Percentiles rank a stretch among this genome's conserved stretches.
Evolutionary conservation across 2,113 vertebrate genomes (phyloP).

Genomic region (Bubalus kerabau): DNA sequence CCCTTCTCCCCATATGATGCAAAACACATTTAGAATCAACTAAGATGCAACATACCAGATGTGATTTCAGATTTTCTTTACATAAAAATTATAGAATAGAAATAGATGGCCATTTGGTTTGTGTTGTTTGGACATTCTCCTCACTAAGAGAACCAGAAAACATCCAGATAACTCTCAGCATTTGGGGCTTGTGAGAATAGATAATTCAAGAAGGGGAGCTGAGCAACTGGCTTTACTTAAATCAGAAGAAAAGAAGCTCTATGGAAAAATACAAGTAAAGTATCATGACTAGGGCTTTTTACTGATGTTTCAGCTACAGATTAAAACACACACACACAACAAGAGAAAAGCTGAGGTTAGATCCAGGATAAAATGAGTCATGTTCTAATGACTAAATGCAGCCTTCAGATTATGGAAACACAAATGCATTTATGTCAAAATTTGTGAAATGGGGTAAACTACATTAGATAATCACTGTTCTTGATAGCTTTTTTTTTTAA

Average conservation of each 20-base stretch:
- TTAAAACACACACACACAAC: neutral
- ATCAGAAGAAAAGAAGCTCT: neutral
- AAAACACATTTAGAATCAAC: neutral
- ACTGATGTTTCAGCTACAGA: slow-evolving; percentile 21
- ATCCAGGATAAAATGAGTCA: slow-evolving; percentile 60
- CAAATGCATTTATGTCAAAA: slow-evolving; percentile 37
- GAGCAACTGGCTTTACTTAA: slow-evolving; percentile 34
- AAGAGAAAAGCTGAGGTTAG: slow-evolving; percentile 39
- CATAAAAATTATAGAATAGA: neutral
- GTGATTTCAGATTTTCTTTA: neutral
- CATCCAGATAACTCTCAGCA: neutral
- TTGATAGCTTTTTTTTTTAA: neutral
- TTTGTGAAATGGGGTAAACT: neutral
- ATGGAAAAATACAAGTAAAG: slow-evolving; percentile 55
- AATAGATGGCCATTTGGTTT: neutral
- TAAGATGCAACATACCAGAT: neutral
- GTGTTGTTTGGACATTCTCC: neutral
- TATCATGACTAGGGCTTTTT: neutral
- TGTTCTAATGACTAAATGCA: slow-evolving; percentile 45
- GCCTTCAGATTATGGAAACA: slow-evolving; percentile 48
- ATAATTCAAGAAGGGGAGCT: neutral
- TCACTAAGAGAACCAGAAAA: neutral
- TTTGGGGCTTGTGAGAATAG: neutral
- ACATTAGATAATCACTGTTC: neutral
- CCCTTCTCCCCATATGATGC: neutral